Base-by-base conservation (phyloP, 2,113 vertebrate species). In the Macaca fascicularis region DNA sequence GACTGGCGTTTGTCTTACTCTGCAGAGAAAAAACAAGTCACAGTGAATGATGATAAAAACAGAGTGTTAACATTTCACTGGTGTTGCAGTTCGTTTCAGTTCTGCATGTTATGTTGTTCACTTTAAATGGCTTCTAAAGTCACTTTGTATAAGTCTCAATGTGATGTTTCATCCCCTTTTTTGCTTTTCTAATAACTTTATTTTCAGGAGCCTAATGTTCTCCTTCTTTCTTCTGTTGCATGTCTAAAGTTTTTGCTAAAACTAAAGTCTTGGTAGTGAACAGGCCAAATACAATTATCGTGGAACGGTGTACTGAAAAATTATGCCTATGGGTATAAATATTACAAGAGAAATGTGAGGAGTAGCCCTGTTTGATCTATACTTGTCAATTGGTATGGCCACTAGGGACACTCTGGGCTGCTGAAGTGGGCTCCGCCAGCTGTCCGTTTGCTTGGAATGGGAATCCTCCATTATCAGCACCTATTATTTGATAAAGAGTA, bases 161-260 rank as follows among this genome's bases (percentile, higher is more conserved):
- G 89, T 95, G 92, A 93, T 67, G 8, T 93, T 64, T 97, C 90
- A 89, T 94, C 55, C 32, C 80, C 70, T 45, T 79, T 82, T 67
- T 92, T 87, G 64, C 67, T 59, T 89, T 35, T 86, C 6, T 97
- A 97, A 94, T 97, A 97, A 95, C 82, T 97, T 88, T 89, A 52
- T 98, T 98, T 96, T 64, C 82, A 96, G 80, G 67, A 70, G 38
- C 72, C 95, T 93, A 74, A 86, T 96, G 14, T 95, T 97, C 67
- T 80, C 19, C 1, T 45, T 86, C 32, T 97, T 96, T 97, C 94
- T 72, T 40, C 78, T 93, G 67, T 97, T 94, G 92, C 19, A 0
- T 61, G n/a, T 97, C 97, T 95, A 97, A 92, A 40, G n/a, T 89
- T 78, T 86, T 97, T 59, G 95, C 75, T 97, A 94, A 98, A 98